Evolutionary conservation across 2,888 invertebrate genomes (phyloP).

Genomic region (Ophion slaviceki): DNA sequence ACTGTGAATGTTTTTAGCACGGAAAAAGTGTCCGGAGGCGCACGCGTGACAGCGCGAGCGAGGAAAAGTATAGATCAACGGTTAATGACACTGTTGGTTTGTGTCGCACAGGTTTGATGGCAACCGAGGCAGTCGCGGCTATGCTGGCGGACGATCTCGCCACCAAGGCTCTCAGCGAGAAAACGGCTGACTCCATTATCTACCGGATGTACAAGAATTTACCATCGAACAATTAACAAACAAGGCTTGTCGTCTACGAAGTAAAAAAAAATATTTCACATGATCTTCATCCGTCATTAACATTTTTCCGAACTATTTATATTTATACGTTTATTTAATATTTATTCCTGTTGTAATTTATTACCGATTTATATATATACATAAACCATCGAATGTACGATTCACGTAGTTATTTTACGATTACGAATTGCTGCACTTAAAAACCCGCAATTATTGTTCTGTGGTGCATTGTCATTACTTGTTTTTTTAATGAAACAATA

Average conservation of each 20-base stretch:
- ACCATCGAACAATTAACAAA: constrained; percentile 70
- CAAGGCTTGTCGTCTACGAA: not conserved
- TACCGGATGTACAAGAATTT: constrained; percentile 81
- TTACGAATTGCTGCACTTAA: not conserved
- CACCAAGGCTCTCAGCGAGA: constrained; percentile 79
- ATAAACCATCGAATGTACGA: not conserved
- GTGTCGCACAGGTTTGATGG: constrained; percentile 78
- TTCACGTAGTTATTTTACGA: not conserved
- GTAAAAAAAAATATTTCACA: not conserved
- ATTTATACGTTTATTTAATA: constrained; percentile 34
- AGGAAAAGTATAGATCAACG: constrained; percentile 29
- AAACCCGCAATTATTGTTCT: not conserved
- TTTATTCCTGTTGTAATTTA: constrained; percentile 41
- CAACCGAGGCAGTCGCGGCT: constrained; percentile 81
- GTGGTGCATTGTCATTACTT: not conserved
- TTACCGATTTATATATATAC: constrained; percentile 22
- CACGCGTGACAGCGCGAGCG: constrained; percentile 4
- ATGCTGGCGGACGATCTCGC: constrained; percentile 81
- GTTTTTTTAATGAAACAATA: not conserved
- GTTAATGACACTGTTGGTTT: constrained; percentile 58
- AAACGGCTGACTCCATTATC: constrained; percentile 78
- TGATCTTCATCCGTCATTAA: constrained; percentile 13
- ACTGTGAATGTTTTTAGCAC: not conserved
- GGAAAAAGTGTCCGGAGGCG: constrained; percentile 3
- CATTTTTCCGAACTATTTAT: constrained; percentile 21